Base-by-base conservation (phyloP, 2,888 invertebrate genomes). In the Chaetoderma sp. region DNA sequence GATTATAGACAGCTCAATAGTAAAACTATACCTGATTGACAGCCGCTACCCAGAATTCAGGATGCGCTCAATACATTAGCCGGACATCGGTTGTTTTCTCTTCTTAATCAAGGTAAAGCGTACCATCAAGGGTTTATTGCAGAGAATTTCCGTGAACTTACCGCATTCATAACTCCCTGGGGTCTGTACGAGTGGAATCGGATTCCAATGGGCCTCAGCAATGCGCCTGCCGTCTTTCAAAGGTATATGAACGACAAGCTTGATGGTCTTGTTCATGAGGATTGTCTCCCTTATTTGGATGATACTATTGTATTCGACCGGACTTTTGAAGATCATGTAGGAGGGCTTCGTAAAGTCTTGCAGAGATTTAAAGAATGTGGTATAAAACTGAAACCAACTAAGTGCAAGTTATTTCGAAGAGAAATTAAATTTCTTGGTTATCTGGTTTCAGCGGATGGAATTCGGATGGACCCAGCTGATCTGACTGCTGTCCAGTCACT, bases 101-200 rank as follows among this genome's bases (percentile, higher is more conserved):
- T 56, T 5, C 39, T 67, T 5, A 69, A 70, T 30, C 63, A 62
- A 32, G 63, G 58, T 4, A 58, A 59, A n/a, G 71, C 63, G 3
- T 69, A 69, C 55, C 65, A 64, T 27, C 71, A 69, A 39, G 63
- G 64, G 4, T 52, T n/a, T 64, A 30, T 54, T 71, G 42, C 6
- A n/a, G n/a, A n/a, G n/a, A n/a, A n/a, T n/a, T n/a, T n/a, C n/a
- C n/a, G n/a, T n/a, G n/a, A n/a, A n/a, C n/a, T n/a, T 10, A 72
- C 70, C 8, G 68, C 52, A 13, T 52, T 52, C 27, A 25, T 23
- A 23, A 52, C 52, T 8, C 52, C 52, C 25, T 52, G 52, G 52
- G 68, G 68, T 0, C 56, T 72, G 13, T 72, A 55, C 23, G 63
- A 70, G 21, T 72, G 60, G 57, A 44, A 33, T 18, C 45, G 57